These are phyloP conservation scores for Zoanthus sociatus DNA, from an alignment of 92 coral and sea anemone species.

Conservation along the genomic window DNA sequence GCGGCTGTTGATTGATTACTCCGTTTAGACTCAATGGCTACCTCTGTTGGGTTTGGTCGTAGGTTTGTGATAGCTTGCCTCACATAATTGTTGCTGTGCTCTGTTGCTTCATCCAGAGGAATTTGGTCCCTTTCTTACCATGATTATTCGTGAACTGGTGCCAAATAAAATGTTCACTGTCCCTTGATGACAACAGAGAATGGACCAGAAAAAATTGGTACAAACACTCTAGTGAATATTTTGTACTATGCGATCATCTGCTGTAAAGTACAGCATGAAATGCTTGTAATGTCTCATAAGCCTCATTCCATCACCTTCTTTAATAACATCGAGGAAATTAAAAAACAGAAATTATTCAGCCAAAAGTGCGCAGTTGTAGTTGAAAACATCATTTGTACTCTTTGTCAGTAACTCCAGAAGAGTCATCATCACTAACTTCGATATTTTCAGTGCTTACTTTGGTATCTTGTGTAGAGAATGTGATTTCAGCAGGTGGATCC, in stretches of 20 bases:
- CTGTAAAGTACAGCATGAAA: conserved; percentile 60
- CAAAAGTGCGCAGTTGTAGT: conserved; percentile 57
- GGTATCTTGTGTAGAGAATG: conserved; percentile 25
- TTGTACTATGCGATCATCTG: conserved; percentile 53
- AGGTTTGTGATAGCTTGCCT: conserved; percentile 72
- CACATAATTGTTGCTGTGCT: conserved; percentile 68
- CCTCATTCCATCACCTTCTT: conserved; percentile 67
- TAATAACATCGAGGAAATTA: conserved; percentile 66
- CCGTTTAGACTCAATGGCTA: too few species aligned
- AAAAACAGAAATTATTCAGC: conserved; percentile 54
- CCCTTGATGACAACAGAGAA: conserved; percentile 61
- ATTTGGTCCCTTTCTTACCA: conserved; percentile 66
- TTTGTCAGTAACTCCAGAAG: not conserved
- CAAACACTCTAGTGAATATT: conserved; percentile 70
- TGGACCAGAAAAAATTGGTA: conserved; percentile 61
- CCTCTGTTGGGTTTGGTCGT: conserved; percentile 67
- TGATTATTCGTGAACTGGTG: conserved; percentile 53
- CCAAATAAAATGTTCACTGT: conserved; percentile 58
- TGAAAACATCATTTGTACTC: conserved; percentile 58
- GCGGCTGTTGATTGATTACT: too few species aligned
- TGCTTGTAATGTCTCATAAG: conserved; percentile 63
- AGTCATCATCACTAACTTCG: conserved; percentile 31
- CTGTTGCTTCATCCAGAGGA: conserved; percentile 68
- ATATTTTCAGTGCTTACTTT: conserved; percentile 5
- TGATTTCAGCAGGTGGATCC: not conserved